phyloP scores from a whole-genome alignment of 2,797 vertebrate genomes.

The Petrocephalus sullivani region DNA sequence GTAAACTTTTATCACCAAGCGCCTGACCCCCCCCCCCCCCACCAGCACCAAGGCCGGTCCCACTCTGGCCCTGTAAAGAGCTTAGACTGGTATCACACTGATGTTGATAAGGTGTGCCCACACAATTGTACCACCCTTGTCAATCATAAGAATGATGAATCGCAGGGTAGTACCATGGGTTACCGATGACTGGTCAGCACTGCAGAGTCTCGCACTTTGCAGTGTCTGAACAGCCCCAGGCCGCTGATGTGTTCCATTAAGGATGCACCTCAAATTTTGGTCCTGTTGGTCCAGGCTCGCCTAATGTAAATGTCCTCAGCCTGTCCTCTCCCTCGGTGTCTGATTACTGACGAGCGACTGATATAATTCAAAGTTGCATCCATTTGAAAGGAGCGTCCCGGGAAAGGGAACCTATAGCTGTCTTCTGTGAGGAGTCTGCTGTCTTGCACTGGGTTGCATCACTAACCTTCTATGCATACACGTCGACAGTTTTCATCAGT shows the following conservation, averaged over 20 bases:
- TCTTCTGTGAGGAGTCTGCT: not conserved
- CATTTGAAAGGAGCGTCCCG: not conserved
- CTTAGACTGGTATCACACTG: not conserved
- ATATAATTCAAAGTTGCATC: not conserved
- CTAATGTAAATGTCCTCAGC: not conserved
- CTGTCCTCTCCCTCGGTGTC: not conserved
- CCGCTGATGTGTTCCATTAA: not conserved
- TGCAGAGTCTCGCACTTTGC: not conserved
- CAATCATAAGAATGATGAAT: not conserved
- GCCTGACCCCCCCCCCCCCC: not conserved
- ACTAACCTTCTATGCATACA: not conserved
- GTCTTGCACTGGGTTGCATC: not conserved
- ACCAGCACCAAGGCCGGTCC: not conserved
- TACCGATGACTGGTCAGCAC: not conserved
- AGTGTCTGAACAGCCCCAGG: not conserved
- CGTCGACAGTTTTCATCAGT: not conserved
- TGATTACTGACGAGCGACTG: not conserved
- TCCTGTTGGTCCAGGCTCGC: not conserved
- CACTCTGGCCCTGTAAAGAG: not conserved
- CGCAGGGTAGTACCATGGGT: not conserved
- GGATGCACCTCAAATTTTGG: not conserved
- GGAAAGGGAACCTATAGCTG: not conserved
- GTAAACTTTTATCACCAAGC: no score
- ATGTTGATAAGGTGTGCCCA: not conserved
- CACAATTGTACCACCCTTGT: not conserved